These are phyloP conservation scores for Drosophila antonietae DNA, from an alignment of 2,888 invertebrate genomes.

Conservation along the genomic window DNA sequence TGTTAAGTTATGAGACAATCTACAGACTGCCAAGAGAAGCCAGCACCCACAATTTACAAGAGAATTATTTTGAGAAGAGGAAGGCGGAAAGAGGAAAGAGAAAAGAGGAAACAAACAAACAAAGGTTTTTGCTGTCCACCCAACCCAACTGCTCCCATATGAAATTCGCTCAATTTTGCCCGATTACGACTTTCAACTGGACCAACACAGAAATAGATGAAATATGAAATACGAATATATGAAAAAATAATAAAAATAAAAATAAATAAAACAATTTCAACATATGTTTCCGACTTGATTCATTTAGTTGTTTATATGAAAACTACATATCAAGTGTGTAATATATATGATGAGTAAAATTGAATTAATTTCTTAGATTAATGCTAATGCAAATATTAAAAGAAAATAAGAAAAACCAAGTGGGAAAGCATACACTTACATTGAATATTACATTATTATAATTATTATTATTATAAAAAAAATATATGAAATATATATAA, in stretches of 20 bases:
- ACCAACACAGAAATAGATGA: constrained; percentile 57
- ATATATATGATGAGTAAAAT: constrained; percentile 39
- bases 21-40: constrained; percentile 67
- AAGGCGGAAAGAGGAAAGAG: too few species aligned
- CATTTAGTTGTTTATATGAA: constrained; percentile 49
- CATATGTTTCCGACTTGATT: constrained; percentile 20
- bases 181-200: constrained; percentile 59
- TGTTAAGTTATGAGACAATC: constrained; percentile 68
- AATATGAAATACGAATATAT: not conserved
- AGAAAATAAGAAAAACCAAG: constrained; percentile 33
- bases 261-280: not conserved
- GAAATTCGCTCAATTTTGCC: constrained; percentile 10
- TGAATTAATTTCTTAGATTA: constrained; percentile 53
- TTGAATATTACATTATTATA: constrained; percentile 35
- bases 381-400: constrained; percentile 54
- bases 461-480: constrained; percentile 22
- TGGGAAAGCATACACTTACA: constrained; percentile 78
- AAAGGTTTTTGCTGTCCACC: constrained; percentile 30
- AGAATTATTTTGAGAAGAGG: constrained; percentile 12
- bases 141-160: constrained; percentile 28
- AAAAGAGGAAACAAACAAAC: not conserved
- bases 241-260: not conserved
- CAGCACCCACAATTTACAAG: constrained; percentile 21
- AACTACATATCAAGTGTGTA: constrained; percentile 73
- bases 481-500: constrained; percentile 28